Evolutionary conservation across 1,140 invertebrate species (phyloP).

Genomic region (Hylyphantes graminicola): DNA sequence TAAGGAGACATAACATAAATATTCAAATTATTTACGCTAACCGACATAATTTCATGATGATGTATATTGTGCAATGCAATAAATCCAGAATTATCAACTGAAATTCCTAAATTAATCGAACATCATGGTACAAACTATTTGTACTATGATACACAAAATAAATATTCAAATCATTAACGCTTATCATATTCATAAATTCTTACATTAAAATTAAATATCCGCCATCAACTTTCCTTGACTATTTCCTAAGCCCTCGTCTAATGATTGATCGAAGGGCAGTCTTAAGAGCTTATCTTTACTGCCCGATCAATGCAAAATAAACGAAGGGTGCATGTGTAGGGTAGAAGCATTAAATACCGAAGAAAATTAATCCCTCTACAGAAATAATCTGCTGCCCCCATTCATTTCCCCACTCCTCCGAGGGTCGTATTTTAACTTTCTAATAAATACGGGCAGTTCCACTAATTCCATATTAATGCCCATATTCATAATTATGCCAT

Average conservation of each 20-base stretch:
- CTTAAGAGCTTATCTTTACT: conserved; percentile 16
- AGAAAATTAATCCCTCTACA: conserved; percentile 56
- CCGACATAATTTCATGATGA: too few species aligned
- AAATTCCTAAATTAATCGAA: too few species aligned
- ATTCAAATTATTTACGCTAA: too few species aligned
- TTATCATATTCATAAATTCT: too few species aligned
- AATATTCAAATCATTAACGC: too few species aligned
- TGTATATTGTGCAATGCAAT: too few species aligned
- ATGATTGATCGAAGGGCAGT: conserved; percentile 29
- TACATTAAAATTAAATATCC: too few species aligned
- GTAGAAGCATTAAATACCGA: conserved; percentile 27
- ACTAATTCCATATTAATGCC: conserved; percentile 55
- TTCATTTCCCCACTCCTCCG: neutral
- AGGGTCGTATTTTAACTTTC: conserved; percentile 49
- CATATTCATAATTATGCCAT: conserved; percentile 54
- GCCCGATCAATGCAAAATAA: conserved; percentile 22
- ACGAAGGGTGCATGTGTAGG: neutral
- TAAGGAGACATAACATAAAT: too few species aligned
- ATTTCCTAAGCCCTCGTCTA: conserved; percentile 2
- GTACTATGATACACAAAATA: too few species aligned
- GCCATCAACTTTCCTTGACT: neutral
- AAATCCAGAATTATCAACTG: too few species aligned
- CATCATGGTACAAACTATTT: too few species aligned
- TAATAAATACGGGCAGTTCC: conserved; percentile 54
- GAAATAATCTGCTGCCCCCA: conserved; percentile 37